Conservation (phyloP, 2,888 invertebrate species). For the Caenorhabditis doughertyi region DNA sequence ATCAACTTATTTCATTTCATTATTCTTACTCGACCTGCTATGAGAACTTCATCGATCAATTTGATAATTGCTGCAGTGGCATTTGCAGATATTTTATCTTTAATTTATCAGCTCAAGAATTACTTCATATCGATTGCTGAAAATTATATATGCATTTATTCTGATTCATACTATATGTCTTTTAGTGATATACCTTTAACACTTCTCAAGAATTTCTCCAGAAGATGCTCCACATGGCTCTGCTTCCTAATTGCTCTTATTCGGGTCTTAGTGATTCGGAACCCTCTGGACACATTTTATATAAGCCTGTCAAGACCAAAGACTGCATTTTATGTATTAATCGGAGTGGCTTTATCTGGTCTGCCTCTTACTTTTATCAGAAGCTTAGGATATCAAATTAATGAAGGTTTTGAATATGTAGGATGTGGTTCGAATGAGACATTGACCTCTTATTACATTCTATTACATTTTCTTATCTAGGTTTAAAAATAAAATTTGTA, state of each 20-base stretch:
- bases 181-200: background rate
- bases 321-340: background rate
- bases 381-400: too few relatives aligned
- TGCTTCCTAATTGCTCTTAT: background rate
- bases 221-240: too few relatives aligned
- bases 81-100: background rate
- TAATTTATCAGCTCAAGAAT: background rate
- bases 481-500: too few relatives aligned
- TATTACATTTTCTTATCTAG: too few relatives aligned
- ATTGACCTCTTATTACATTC: too few relatives aligned
- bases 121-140: too few relatives aligned
- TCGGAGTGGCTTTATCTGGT: background rate
- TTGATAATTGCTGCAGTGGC: background rate
- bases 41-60: background rate
- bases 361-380: too few relatives aligned
- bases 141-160: too few relatives aligned
- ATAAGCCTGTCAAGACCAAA: background rate
- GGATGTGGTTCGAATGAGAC: too few relatives aligned
- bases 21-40: too few relatives aligned
- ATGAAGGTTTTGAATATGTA: too few relatives aligned
- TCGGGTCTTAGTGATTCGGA: background rate
- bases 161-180: background rate
- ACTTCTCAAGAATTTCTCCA: background rate
- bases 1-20: too few relatives aligned
- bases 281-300: background rate